Evolutionary conservation across 2,113 vertebrate genomes (phyloP).

Genomic region (Austrofundulus limnaeus): DNA sequence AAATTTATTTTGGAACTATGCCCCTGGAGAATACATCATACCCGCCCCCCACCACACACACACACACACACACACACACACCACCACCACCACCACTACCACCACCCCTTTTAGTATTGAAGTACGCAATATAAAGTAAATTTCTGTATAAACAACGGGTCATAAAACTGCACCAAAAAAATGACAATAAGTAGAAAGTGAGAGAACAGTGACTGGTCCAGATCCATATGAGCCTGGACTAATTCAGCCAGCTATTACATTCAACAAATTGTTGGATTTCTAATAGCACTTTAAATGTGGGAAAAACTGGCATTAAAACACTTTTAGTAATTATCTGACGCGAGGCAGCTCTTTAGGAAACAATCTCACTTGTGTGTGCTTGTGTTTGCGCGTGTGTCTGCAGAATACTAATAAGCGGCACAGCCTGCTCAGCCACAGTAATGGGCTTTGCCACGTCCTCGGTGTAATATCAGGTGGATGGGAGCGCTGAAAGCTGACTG

Average conservation of each 20-base stretch:
- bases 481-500: constrained; percentile 8
- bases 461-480: constrained; percentile 27
- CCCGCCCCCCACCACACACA: too few relatives aligned
- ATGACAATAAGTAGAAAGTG: not conserved
- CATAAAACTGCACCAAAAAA: constrained; percentile 3
- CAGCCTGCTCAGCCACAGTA: constrained; percentile 25
- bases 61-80: too few relatives aligned
- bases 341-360: constrained; percentile 26
- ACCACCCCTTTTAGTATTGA: not conserved
- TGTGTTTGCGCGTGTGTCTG: constrained; percentile 27
- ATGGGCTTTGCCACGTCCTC: constrained; percentile 45
- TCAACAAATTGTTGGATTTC: constrained; percentile 8
- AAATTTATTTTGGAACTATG: too few relatives aligned
- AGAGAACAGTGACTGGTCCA: not conserved
- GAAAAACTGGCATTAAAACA: not conserved
- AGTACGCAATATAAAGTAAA: not conserved
- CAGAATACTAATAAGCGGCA: constrained; percentile 45
- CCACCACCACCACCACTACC: too few relatives aligned
- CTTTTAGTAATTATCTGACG: constrained; percentile 26
- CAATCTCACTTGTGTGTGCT: constrained; percentile 9
- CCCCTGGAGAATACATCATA: too few relatives aligned
- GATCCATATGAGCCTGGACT: not conserved
- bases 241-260: constrained; percentile 21
- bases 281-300: constrained; percentile 18
- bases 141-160: not conserved